Conservation (phyloP, 2,888 invertebrate genomes). For the Pseudeuparius sepicola region DNA sequence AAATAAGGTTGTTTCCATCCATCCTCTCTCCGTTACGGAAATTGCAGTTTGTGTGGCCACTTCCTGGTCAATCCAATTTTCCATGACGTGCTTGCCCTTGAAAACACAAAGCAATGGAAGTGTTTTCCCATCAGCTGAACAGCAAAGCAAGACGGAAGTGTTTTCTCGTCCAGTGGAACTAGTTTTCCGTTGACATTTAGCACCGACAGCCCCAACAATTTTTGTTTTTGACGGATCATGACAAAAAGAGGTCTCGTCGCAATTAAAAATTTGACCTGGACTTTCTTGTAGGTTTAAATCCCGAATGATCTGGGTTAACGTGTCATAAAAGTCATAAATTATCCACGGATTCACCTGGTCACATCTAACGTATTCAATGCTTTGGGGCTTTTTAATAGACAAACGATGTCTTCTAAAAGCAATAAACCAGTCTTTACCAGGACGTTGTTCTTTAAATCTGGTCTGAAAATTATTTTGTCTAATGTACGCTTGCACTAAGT, state of each 20-base stretch:
- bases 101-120: constrained; percentile 16
- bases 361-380: constrained; percentile 14
- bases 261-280: constrained; percentile 17
- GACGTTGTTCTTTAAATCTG: constrained; percentile 12
- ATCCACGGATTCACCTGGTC: too few relatives aligned
- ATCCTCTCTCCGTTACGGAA: constrained; percentile 6
- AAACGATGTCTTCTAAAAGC: constrained; percentile 13
- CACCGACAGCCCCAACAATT: constrained; percentile 16
- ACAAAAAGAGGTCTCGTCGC: constrained; percentile 19
- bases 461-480: too few relatives aligned
- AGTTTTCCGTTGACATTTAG: constrained; percentile 7
- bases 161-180: constrained; percentile 16
- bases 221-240: constrained; percentile 19
- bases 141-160: constrained; percentile 11
- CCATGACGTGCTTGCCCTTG: constrained; percentile 17
- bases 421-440: constrained; percentile 14
- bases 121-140: constrained; percentile 15
- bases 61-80: constrained; percentile 16
- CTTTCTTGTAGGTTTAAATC: constrained; percentile 14
- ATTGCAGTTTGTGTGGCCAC: constrained; percentile 8
- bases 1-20: constrained; percentile 9
- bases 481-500: constrained; percentile 14
- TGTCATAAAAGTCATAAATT: too few relatives aligned
- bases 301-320: too few relatives aligned
- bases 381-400: constrained; percentile 17